Conservation (phyloP, 2,797 vertebrate species). For the Acanthurus lineatus region DNA sequence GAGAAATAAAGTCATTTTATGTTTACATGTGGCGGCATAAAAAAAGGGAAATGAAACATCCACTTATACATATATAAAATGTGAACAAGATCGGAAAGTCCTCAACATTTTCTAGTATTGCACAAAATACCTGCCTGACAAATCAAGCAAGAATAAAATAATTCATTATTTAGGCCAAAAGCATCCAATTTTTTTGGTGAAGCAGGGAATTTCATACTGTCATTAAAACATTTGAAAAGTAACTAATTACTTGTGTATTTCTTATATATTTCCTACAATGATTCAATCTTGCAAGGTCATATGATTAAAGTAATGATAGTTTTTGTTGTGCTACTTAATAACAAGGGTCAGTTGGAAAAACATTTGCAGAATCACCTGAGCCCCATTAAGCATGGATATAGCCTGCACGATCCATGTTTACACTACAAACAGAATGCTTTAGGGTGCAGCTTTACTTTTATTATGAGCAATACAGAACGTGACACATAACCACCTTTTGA, state of each 20-base stretch:
- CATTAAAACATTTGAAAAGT: not conserved
- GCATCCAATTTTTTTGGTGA: not conserved
- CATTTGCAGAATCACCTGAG: slow-evolving; percentile 7
- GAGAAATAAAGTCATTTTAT: not conserved
- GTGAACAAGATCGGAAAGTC: not conserved
- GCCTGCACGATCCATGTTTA: slow-evolving; percentile 41
- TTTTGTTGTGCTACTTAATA: not conserved
- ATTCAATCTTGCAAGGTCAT: not conserved
- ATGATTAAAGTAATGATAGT: not conserved
- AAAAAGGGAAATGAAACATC: not conserved
- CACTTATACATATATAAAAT: not conserved
- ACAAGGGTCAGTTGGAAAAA: slow-evolving; percentile 25
- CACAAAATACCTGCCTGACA: not conserved
- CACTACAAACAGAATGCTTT: slow-evolving; percentile 16
- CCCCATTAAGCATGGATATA: slow-evolving; percentile 3
- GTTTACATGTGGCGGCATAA: not conserved
- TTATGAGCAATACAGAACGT: slow-evolving; percentile 1
- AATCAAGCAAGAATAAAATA: slow-evolving; percentile 16
- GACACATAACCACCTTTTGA: slow-evolving; percentile 17
- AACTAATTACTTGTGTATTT: not conserved
- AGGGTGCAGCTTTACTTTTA: slow-evolving; percentile 4
- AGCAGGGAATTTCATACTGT: not conserved
- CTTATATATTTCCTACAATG: not conserved
- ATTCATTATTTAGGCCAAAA: slow-evolving; percentile 22
- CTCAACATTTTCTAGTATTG: not conserved